Conservation (phyloP, 2,797 vertebrate species). For the Balearica regulorum region DNA sequence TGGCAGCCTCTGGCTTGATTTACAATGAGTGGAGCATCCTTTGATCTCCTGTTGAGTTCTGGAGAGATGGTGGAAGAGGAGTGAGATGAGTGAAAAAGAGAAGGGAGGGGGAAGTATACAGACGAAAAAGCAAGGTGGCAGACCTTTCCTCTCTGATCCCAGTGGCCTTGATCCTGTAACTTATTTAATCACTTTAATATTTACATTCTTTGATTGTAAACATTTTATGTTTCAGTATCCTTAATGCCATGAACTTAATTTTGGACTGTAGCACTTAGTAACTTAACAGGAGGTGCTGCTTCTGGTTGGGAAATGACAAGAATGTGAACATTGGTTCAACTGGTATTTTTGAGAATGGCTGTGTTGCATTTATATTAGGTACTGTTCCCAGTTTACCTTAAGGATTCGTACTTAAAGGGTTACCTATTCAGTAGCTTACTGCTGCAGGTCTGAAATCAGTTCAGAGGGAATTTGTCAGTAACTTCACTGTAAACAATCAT, state of each 20-base stretch:
- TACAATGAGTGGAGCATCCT: slow-evolving; percentile 42
- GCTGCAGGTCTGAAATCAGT: neutral
- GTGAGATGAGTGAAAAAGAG: slow-evolving; percentile 31
- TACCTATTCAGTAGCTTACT: neutral
- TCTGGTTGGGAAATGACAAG: neutral
- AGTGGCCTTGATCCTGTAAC: neutral
- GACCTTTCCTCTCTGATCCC: neutral
- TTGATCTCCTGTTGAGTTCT: slow-evolving; percentile 66
- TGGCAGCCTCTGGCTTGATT: slow-evolving; percentile 49
- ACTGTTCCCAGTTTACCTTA: neutral
- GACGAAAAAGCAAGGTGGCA: slow-evolving; percentile 42
- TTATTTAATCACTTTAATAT: neutral
- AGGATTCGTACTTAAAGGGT: neutral
- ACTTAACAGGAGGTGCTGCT: neutral
- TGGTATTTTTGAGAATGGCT: neutral
- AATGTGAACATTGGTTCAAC: neutral
- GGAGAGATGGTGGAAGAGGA: slow-evolving; percentile 54
- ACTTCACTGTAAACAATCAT: neutral
- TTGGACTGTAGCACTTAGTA: neutral
- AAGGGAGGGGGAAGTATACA: slow-evolving; percentile 24
- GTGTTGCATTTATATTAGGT: neutral
- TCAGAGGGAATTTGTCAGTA: neutral
- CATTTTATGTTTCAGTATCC: neutral
- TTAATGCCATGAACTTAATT: neutral
- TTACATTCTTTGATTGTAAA: neutral